Percentiles rank a stretch among this genome's conserved stretches.
phyloP scores from a whole-genome alignment of 2,888 invertebrate genomes.

The Mechanitis mazaeus region DNA sequence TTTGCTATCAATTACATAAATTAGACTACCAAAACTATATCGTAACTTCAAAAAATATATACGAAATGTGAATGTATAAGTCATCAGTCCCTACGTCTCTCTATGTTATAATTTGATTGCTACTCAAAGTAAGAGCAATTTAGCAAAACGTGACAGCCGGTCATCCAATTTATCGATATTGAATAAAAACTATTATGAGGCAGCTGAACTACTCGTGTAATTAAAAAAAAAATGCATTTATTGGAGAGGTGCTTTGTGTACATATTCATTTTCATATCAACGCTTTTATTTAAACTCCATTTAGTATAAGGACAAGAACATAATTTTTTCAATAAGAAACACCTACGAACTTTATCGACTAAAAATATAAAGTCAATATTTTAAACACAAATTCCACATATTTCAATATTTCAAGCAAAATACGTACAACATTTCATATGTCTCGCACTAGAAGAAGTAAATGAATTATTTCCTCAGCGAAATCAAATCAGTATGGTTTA shows the following conservation, averaged over 20 bases:
- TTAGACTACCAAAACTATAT: too few relatives aligned
- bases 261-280: neutral
- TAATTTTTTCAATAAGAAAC: too few relatives aligned
- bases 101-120: neutral
- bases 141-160: conserved; percentile 12
- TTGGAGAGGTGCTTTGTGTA: neutral
- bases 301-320: too few relatives aligned
- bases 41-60: too few relatives aligned
- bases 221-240: neutral
- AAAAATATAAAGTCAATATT: neutral
- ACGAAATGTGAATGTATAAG: too few relatives aligned
- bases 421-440: neutral
- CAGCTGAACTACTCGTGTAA: neutral
- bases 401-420: neutral
- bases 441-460: conserved; percentile 1
- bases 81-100: too few relatives aligned
- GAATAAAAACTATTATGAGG: conserved; percentile 17
- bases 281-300: too few relatives aligned
- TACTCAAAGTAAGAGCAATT: conserved; percentile 5
- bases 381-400: neutral
- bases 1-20: too few relatives aligned
- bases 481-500: conserved; percentile 3
- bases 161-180: conserved; percentile 13
- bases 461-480: conserved; percentile 4
- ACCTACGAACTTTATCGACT: neutral